phyloP scores from a whole-genome alignment of 2,113 vertebrate genomes.

The Chaenogobius annularis region DNA sequence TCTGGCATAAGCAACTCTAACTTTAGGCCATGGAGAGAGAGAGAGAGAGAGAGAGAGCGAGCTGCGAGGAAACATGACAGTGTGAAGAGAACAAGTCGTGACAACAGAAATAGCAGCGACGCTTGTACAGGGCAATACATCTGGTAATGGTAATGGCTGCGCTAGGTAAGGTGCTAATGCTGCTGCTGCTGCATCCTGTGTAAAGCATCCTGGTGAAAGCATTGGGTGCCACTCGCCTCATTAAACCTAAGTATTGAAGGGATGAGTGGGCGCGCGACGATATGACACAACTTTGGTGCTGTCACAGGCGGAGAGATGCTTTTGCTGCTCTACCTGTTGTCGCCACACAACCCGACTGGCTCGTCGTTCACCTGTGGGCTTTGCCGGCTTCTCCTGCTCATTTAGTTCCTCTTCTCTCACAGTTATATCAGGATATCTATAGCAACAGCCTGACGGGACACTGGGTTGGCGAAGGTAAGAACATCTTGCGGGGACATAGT shows the following conservation, averaged over 20 bases:
- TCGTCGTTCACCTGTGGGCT: slow-evolving; percentile 41
- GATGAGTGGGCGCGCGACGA: slow-evolving; percentile 60
- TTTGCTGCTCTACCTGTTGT: slow-evolving; percentile 51
- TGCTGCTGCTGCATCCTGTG: no score
- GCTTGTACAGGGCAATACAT: slow-evolving; percentile 50
- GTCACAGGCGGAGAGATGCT: slow-evolving; percentile 67
- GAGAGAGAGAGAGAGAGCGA: slow-evolving; percentile 14
- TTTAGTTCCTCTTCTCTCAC: slow-evolving; percentile 51
- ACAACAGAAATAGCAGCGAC: slow-evolving; percentile 38
- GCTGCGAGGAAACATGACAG: slow-evolving; percentile 29
- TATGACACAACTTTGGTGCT: slow-evolving; percentile 63
- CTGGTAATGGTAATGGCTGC: slow-evolving; percentile 47
- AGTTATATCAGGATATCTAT: slow-evolving; percentile 71
- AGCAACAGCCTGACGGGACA: slow-evolving; percentile 74
- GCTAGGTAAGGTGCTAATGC: slow-evolving; percentile 25
- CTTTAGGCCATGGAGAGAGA: slow-evolving; percentile 15
- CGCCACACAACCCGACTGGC: slow-evolving; percentile 40
- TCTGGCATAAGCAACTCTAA: slow-evolving; percentile 1
- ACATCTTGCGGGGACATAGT: slow-evolving; percentile 42
- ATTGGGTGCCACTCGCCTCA: slow-evolving; percentile 70
- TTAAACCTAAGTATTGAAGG: slow-evolving; percentile 68
- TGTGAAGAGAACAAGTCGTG: slow-evolving; percentile 42
- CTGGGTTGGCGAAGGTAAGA: slow-evolving; percentile 72
- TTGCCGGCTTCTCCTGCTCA: slow-evolving; percentile 24
- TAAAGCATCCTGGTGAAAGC: slow-evolving; percentile 29